Conservation (phyloP, 2,113 vertebrate genomes). For the Solea senegalensis region DNA sequence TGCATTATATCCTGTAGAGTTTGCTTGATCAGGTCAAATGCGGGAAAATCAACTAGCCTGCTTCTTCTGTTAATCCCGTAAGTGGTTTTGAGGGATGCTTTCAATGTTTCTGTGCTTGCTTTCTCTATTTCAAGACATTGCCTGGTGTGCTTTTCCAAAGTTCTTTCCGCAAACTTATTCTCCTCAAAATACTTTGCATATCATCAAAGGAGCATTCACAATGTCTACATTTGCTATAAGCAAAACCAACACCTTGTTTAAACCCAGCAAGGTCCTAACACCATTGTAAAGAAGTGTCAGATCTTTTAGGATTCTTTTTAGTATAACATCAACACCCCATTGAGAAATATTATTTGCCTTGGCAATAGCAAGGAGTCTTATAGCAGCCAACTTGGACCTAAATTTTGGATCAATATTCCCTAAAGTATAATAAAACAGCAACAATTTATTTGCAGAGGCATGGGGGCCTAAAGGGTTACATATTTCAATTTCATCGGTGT, state of each 20-base stretch:
- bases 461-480: slow-evolving; percentile 26
- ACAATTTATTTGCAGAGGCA: slow-evolving; percentile 9
- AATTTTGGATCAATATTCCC: slow-evolving; percentile 16
- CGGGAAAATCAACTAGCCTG: not conserved
- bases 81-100: slow-evolving; percentile 6
- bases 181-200: slow-evolving; percentile 5
- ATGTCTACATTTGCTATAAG: slow-evolving; percentile 14
- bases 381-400: not conserved
- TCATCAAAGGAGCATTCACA: slow-evolving; percentile 13
- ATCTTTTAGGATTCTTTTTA: slow-evolving; percentile 16
- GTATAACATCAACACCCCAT: slow-evolving; percentile 14
- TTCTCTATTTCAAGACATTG: slow-evolving; percentile 7
- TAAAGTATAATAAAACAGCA: slow-evolving; percentile 25
- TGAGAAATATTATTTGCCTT: slow-evolving; percentile 7
- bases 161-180: slow-evolving; percentile 2
- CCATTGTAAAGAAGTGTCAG: not conserved
- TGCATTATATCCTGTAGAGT: slow-evolving; percentile 13
- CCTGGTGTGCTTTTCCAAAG: slow-evolving; percentile 4
- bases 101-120: not conserved
- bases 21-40: slow-evolving; percentile 18
- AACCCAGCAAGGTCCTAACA: slow-evolving; percentile 13
- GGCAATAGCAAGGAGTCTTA: not conserved
- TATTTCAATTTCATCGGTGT: slow-evolving; percentile 23
- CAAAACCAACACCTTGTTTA: slow-evolving; percentile 13
- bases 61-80: slow-evolving; percentile 9